Percentiles rank a stretch among this genome's conserved stretches.
phyloP scores from a whole-genome alignment of 2,113 vertebrate species.

The Chionomys nivalis region DNA sequence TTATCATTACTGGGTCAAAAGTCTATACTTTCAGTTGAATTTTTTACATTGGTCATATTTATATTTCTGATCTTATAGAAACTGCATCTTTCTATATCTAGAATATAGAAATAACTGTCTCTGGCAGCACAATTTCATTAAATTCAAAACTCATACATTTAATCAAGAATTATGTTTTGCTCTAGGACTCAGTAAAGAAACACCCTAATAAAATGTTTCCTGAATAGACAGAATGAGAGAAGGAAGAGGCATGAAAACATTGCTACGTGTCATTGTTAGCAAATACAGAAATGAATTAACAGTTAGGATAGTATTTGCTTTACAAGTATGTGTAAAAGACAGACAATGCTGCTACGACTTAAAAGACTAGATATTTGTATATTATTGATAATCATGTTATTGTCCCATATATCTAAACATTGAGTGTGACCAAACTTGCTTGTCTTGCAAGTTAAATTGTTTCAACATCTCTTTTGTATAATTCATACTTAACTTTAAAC shows the following conservation, averaged over 20 bases:
- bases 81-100: background rate
- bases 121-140: background rate
- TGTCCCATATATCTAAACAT: too few relatives aligned
- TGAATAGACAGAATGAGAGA: background rate
- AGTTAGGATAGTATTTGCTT: background rate
- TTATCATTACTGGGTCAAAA: background rate
- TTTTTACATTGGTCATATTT: background rate
- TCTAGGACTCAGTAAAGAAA: background rate
- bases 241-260: background rate
- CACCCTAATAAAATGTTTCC: background rate
- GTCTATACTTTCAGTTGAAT: accelerated
- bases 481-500: background rate
- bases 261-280: too few relatives aligned
- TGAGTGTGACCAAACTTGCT: background rate
- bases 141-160: background rate
- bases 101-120: background rate
- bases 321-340: background rate
- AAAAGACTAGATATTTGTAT: background rate
- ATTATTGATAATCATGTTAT: background rate
- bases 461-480: background rate
- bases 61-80: background rate
- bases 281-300: background rate
- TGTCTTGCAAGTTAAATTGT: background rate
- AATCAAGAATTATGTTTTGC: background rate
- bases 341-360: accelerated